These are phyloP conservation scores for Echeneis naucrates DNA, from an alignment of 2,797 vertebrate genomes.

Conservation along the genomic window DNA sequence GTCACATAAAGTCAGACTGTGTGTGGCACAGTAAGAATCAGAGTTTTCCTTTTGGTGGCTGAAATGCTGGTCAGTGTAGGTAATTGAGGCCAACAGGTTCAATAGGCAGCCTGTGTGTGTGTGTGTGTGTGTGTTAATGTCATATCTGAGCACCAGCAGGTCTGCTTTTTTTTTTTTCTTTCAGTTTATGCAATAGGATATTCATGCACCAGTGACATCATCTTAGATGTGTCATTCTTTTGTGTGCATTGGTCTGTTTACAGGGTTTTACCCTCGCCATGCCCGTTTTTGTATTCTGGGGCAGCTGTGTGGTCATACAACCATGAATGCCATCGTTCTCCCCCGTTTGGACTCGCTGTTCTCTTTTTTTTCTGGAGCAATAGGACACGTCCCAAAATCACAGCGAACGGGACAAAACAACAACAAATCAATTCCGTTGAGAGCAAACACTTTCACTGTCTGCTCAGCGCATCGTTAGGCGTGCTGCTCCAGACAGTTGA, in stretches of 20 bases:
- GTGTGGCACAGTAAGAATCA: slow-evolving; percentile 35
- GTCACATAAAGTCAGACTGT: slow-evolving; percentile 36
- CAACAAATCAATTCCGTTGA: slow-evolving; percentile 40
- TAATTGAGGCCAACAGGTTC: slow-evolving; percentile 31
- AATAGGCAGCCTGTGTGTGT: slow-evolving; percentile 5
- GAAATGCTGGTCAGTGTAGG: slow-evolving; percentile 26
- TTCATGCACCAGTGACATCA: slow-evolving; percentile 45
- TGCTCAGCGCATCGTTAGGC: slow-evolving; percentile 41
- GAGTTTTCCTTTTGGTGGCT: slow-evolving; percentile 37
- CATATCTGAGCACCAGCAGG: slow-evolving; percentile 41
- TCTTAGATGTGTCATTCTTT: slow-evolving; percentile 17
- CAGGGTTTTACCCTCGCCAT: slow-evolving; percentile 35
- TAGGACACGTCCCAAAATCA: slow-evolving; percentile 6
- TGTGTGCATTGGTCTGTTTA: slow-evolving; percentile 31
- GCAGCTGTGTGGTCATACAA: slow-evolving; percentile 44
- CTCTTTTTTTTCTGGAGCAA: slow-evolving; percentile 15
- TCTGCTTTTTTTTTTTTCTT: slow-evolving; percentile 47
- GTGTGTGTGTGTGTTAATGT: slow-evolving; percentile 25
- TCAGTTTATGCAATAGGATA: slow-evolving; percentile 41
- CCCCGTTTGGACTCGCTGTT: slow-evolving; percentile 21
- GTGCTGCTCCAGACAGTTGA: slow-evolving; percentile 43
- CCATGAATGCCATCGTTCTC: slow-evolving; percentile 40
- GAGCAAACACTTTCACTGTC: slow-evolving; percentile 48
- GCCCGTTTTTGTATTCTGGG: slow-evolving; percentile 39
- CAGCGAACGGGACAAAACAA: slow-evolving; percentile 26